phyloP scores from a whole-genome alignment of 2,113 vertebrate genomes.

The Galbula dea region DNA sequence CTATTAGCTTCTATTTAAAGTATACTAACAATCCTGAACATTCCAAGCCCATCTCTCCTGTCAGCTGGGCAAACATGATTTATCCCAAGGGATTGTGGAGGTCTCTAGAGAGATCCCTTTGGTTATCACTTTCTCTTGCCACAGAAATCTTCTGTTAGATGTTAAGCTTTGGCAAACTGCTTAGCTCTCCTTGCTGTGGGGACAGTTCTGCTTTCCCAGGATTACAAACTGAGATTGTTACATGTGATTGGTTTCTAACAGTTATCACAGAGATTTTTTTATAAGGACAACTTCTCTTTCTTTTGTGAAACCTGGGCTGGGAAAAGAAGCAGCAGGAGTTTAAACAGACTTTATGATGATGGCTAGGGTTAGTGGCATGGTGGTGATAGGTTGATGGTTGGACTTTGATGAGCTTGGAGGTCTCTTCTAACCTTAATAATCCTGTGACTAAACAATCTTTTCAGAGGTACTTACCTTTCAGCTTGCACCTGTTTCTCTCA shows the following conservation, averaged over 20 bases:
- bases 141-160: neutral
- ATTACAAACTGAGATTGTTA: neutral
- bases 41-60: neutral
- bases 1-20: neutral
- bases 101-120: neutral
- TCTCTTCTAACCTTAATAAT: no score
- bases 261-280: conserved; percentile 16
- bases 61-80: neutral
- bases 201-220: no score
- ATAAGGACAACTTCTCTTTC: neutral
- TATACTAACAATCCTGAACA: neutral
- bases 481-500: neutral
- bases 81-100: neutral
- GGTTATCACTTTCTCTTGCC: neutral
- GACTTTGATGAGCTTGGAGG: no score
- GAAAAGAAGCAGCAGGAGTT: neutral
- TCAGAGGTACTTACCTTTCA: neutral
- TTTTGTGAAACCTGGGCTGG: neutral
- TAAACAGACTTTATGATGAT: neutral
- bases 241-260: neutral
- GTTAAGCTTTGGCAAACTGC: conserved; percentile 2
- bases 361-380: no score
- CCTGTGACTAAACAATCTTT: neutral
- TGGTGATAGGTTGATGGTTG: no score
- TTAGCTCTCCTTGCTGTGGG: neutral